These are phyloP conservation scores for Diaperis boleti DNA, from an alignment of 2,888 invertebrate genomes.

Conservation along the genomic window DNA sequence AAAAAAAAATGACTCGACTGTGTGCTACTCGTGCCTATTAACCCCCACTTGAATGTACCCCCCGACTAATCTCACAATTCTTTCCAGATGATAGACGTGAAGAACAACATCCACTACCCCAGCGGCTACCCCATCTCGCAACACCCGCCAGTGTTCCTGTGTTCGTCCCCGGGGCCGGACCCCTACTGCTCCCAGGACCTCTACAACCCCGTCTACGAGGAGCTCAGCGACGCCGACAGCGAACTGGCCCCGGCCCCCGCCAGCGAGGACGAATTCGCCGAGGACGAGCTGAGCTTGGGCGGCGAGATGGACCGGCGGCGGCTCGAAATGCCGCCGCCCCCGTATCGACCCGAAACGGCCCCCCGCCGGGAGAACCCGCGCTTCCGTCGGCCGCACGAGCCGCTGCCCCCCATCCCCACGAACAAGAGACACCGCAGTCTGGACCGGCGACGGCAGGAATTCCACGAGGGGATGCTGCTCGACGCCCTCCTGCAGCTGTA, in stretches of 20 bases:
- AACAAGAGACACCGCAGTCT: conserved; percentile 67
- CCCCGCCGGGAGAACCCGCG: conserved; percentile 67
- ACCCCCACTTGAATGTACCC: too few species aligned
- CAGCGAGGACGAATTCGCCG: conserved; percentile 88
- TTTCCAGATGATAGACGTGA: conserved; percentile 80
- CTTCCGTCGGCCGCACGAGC: conserved; percentile 72
- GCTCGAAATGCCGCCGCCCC: conserved; percentile 64
- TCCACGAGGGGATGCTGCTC: conserved; percentile 84
- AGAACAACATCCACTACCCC: conserved; percentile 72
- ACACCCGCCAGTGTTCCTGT: conserved; percentile 78
- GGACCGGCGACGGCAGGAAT: conserved; percentile 76
- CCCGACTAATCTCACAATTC: not conserved
- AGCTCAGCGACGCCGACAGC: conserved; percentile 77
- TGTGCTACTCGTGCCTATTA: too few species aligned
- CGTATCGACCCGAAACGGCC: conserved; percentile 61
- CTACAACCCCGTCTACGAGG: conserved; percentile 86
- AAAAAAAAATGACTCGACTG: too few species aligned
- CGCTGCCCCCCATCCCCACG: conserved; percentile 70
- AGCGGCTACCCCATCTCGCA: conserved; percentile 73
- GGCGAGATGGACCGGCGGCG: conserved; percentile 64
- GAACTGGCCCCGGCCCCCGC: conserved; percentile 72
- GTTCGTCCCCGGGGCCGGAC: conserved; percentile 77
- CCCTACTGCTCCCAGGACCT: conserved; percentile 74
- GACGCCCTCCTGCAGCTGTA: conserved; percentile 80
- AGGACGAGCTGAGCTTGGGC: conserved; percentile 80